A percentile compares a stretch with the other conserved stretches of the same genome.
phyloP scores from a whole-genome alignment of 2,113 vertebrate genomes.

The Laticauda laticaudata region DNA sequence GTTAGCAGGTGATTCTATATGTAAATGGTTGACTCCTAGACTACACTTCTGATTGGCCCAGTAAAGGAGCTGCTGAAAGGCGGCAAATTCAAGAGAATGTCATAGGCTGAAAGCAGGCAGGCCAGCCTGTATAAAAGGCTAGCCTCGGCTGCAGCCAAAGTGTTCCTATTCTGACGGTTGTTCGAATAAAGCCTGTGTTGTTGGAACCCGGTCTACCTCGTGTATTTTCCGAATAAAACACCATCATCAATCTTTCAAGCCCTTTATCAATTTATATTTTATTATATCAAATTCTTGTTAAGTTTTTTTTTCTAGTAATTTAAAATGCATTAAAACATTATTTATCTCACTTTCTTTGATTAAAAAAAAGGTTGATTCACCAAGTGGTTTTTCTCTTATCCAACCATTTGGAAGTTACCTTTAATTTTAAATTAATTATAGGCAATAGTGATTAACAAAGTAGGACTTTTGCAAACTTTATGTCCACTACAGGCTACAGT shows the following conservation, averaged over 20 bases:
- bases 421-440: not conserved
- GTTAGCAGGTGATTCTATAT: not conserved
- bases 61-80: too few species aligned
- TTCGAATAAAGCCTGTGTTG: too few species aligned
- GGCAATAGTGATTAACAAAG: not conserved
- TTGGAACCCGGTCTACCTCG: too few species aligned
- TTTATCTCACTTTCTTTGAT: not conserved
- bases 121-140: too few species aligned
- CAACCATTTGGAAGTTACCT: not conserved
- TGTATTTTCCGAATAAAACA: too few species aligned
- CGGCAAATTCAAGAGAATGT: too few species aligned
- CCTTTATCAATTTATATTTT: not conserved
- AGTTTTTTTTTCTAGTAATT: not conserved
- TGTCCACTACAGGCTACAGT: not conserved
- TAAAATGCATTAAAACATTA: not conserved
- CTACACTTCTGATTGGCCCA: too few species aligned
- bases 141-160: too few species aligned
- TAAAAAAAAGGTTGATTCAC: not conserved
- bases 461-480: not conserved
- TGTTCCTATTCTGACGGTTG: too few species aligned
- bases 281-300: not conserved
- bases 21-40: too few species aligned
- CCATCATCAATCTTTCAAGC: not conserved
- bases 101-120: too few species aligned
- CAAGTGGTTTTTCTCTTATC: not conserved